Evolutionary conservation across 2,797 vertebrate species (phyloP).

Genomic region (Acanthiza pusilla): DNA sequence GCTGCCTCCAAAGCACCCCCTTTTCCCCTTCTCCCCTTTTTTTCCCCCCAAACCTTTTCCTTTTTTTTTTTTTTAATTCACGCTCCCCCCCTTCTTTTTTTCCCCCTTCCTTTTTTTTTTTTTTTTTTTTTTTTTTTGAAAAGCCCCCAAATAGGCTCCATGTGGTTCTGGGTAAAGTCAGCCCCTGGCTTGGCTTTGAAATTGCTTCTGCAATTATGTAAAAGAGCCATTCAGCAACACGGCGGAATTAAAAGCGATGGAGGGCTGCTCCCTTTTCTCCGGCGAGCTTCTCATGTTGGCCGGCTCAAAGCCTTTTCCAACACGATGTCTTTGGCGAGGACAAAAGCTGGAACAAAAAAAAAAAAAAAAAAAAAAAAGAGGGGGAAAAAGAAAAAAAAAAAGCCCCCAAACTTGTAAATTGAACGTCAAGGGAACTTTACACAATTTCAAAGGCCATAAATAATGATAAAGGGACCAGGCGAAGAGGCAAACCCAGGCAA

Average conservation of each 20-base stretch:
- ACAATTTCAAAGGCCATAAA: constrained; percentile 80
- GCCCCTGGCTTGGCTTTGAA: constrained; percentile 78
- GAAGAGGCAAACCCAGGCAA: constrained; percentile 77
- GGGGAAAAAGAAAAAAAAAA: constrained; percentile 13
- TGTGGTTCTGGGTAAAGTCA: constrained; percentile 77
- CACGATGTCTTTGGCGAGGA: constrained; percentile 74
- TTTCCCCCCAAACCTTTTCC: background rate
- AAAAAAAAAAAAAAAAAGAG: background rate
- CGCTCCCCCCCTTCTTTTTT: background rate
- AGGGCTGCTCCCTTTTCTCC: constrained; percentile 70
- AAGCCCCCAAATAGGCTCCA: constrained; percentile 77
- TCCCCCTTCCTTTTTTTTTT: too few species aligned
- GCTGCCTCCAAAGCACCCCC: constrained; percentile 54
- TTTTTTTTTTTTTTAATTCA: too few species aligned
- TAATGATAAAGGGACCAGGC: constrained; percentile 76
- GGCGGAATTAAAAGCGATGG: constrained; percentile 75
- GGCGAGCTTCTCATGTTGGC: constrained; percentile 75
- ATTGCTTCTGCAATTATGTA: constrained; percentile 80
- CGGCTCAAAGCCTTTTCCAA: constrained; percentile 79
- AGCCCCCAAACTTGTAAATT: constrained; percentile 79
- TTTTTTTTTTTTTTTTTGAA: background rate
- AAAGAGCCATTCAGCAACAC: constrained; percentile 78
- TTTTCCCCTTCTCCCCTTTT: background rate
- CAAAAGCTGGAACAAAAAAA: constrained; percentile 72
- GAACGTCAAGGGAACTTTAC: constrained; percentile 77